These are phyloP conservation scores for Hypsibius dujardini DNA, from an alignment of 1,140 invertebrate genomes.

Conservation along the genomic window DNA sequence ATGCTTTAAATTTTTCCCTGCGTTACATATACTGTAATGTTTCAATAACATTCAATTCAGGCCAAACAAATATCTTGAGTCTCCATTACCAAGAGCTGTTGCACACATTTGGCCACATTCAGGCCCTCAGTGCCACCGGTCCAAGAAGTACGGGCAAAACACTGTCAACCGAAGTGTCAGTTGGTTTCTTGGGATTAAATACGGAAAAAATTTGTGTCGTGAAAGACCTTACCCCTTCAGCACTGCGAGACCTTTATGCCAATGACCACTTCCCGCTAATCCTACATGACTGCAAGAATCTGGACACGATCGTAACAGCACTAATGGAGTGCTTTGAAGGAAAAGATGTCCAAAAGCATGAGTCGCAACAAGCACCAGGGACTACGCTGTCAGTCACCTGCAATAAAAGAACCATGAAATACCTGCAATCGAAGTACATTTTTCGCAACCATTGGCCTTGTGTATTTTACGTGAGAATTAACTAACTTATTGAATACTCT, in stretches of 20 bases:
- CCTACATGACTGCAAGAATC: background rate
- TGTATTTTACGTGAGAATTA: background rate
- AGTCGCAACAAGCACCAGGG: background rate
- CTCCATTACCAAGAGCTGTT: background rate
- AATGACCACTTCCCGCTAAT: background rate
- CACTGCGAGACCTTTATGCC: background rate
- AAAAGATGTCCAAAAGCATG: background rate
- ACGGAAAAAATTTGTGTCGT: background rate
- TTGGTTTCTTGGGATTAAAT: background rate
- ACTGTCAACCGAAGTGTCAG: background rate
- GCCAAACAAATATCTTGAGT: background rate
- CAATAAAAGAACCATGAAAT: background rate
- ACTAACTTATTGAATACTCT: background rate
- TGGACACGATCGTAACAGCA: background rate
- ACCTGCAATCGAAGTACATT: background rate
- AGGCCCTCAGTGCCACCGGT: background rate
- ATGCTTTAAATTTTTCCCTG: too few species aligned
- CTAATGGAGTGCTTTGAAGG: slow-evolving; percentile 1
- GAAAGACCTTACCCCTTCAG: background rate
- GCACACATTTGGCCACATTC: slow-evolving; percentile 5
- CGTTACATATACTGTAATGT: too few species aligned
- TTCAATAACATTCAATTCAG: background rate
- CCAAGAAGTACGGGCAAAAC: background rate
- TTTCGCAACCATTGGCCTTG: background rate
- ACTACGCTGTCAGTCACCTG: background rate